Evolutionary conservation across 2,888 invertebrate genomes (phyloP), one percentile per base, ranked within the genome.

Genomic region (Azorinus chamasolen): DNA sequence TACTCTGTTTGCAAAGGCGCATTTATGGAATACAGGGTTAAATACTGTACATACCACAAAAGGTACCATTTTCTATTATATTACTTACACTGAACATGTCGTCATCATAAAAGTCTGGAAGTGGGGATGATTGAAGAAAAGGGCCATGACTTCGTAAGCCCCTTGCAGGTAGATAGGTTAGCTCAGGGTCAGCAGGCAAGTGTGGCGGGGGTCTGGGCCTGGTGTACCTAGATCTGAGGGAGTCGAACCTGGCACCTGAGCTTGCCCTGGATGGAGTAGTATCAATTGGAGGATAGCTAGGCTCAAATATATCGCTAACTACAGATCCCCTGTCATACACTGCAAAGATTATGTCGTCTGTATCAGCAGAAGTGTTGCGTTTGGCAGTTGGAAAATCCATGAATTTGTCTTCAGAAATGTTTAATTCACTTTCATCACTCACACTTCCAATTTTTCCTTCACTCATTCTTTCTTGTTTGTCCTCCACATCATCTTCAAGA

Each of bases 241-340:
- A 50, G 57, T 86, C 86, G 61, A 71, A 86, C 14, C 77, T 71
- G 24, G 70, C 69, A 8, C 45, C 20, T 3, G 37, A 16, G 10
- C 22, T 18, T 27, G 20, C 24, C 16, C 69, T 69, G 0, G 55
- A 59, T 22, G 58, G 39, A 2, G 59, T 43, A 25, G 48, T 53
- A 0, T 39, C 58, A 25, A 14, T 41, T 22, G 51, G 27, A 10
- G 53, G 43, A 37, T 41, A 25, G 43, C 20, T 69, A 4, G 69
- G 69, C 48, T 74, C 87, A 45, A 85, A 86, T 57, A 85, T 84
- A 64, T 88, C 87, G 74, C 87, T 86, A 4, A 88, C 78, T 20
- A 83, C 75, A 4, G 88, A 86, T 2, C 64, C 78, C 8, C 83
- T 77, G 22, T 82, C 86, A 37, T 74, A 63, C 50, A 66, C 76